Conservation (phyloP, 1,140 invertebrate species). For the Atta cephalotes region DNA sequence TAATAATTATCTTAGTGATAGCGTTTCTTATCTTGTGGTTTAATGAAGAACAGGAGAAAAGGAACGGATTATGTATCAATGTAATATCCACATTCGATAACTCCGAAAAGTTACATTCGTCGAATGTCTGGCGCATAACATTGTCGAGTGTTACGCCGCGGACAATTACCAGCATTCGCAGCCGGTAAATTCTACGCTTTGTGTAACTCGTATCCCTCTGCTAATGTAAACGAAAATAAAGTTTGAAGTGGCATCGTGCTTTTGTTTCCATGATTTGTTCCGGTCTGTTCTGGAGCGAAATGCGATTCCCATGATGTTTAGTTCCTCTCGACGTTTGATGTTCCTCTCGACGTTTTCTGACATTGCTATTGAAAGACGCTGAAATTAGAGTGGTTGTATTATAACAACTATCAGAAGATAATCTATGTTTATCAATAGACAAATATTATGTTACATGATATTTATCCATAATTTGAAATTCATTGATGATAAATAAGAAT, state of each 20-base stretch:
- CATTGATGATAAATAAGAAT: neutral
- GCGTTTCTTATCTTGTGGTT: neutral
- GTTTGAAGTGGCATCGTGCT: constrained; percentile 16
- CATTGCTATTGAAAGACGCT: neutral
- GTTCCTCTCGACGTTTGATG: neutral
- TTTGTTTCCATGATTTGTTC: neutral
- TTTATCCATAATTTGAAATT: neutral
- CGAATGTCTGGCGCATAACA: neutral
- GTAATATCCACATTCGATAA: constrained; percentile 47
- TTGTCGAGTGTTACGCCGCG: neutral
- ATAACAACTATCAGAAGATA: neutral
- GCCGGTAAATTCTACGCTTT: constrained; percentile 52
- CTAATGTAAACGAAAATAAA: constrained; percentile 53
- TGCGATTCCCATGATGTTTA: neutral
- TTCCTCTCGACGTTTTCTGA: neutral
- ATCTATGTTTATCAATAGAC: neutral
- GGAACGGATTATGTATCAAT: neutral
- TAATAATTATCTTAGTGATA: neutral
- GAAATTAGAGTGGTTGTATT: neutral
- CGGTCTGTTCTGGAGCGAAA: neutral
- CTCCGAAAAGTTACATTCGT: neutral
- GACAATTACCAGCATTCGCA: constrained; percentile 13
- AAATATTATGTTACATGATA: neutral
- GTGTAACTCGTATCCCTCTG: constrained; percentile 24
- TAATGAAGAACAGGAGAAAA: neutral